Percentiles rank a stretch among this genome's conserved stretches.
Evolutionary conservation across 2,797 vertebrate genomes (phyloP).

Genomic region (Triplophysa yarkandensis): DNA sequence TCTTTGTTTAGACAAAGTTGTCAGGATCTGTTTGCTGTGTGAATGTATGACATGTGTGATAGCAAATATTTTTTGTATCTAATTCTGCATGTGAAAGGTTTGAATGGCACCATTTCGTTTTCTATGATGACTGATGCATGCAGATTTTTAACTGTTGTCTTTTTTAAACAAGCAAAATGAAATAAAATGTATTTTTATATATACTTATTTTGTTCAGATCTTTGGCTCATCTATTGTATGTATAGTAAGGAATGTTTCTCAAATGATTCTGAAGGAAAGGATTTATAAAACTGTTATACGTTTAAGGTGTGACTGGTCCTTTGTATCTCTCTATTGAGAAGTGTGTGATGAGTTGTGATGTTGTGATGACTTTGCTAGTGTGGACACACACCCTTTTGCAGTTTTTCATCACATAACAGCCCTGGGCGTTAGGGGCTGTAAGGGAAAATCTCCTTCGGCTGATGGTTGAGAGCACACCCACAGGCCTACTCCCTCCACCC

Average conservation of each 20-base stretch:
- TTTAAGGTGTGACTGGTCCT: neutral
- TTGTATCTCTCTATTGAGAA: neutral
- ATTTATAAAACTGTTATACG: conserved; percentile 37
- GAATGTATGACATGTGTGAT: conserved; percentile 32
- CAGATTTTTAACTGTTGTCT: conserved; percentile 55
- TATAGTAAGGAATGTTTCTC: neutral
- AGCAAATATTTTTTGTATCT: conserved; percentile 32
- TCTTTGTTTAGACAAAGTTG: conserved; percentile 56
- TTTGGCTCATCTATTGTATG: conserved; percentile 14
- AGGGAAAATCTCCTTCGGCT: conserved; percentile 20
- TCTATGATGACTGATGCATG: conserved; percentile 57
- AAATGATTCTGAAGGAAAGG: neutral
- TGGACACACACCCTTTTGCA: neutral
- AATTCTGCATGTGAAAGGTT: conserved; percentile 60
- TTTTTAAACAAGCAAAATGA: conserved; percentile 50
- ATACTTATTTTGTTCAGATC: neutral
- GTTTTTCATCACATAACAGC: conserved; percentile 24
- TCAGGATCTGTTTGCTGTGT: neutral
- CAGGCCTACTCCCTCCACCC: conserved; percentile 28
- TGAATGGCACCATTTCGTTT: conserved; percentile 47
- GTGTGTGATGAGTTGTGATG: neutral
- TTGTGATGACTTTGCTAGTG: neutral
- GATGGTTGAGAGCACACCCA: conserved; percentile 19
- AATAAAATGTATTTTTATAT: conserved; percentile 61
- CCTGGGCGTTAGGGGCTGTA: neutral